Conservation (phyloP, 2,888 invertebrate species). For the Epistrophe eligans region DNA sequence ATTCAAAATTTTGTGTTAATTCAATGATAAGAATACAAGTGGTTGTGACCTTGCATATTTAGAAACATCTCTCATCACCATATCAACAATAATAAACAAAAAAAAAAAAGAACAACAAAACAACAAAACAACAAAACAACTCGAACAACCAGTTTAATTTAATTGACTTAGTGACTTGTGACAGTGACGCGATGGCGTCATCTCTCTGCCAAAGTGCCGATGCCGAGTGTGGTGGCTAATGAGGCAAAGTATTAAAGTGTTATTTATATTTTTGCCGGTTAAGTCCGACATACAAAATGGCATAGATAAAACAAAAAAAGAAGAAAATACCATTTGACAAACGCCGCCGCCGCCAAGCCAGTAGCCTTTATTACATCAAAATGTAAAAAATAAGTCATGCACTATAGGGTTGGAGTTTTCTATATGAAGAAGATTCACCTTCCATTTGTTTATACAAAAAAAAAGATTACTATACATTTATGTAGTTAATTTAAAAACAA, state of each 20-base stretch:
- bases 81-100: slow-evolving; percentile 1
- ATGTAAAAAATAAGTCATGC: slow-evolving; percentile 44
- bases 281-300: slow-evolving; percentile 1
- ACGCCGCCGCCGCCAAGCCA: not conserved
- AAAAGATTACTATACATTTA: not conserved
- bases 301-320: not conserved
- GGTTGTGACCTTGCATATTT: slow-evolving; percentile 66
- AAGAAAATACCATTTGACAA: slow-evolving; percentile 43
- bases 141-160: slow-evolving; percentile 66
- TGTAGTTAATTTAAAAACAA: not conserved
- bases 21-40: slow-evolving; percentile 48
- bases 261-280: slow-evolving; percentile 18
- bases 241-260: slow-evolving; percentile 12
- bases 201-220: slow-evolving; percentile 1
- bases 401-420: not conserved
- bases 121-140: slow-evolving; percentile 21
- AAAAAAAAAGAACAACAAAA: not conserved
- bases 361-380: slow-evolving; percentile 18
- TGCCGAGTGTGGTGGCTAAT: slow-evolving; percentile 32
- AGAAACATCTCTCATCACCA: slow-evolving; percentile 64
- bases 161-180: slow-evolving; percentile 73
- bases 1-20: slow-evolving; percentile 28
- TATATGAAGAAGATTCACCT: not conserved
- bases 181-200: slow-evolving; percentile 65
- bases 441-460: not conserved